Percentiles rank a stretch among this genome's conserved stretches.
Conservation (phyloP, 1,140 invertebrate species). For the Acromyrmex echinatior region DNA sequence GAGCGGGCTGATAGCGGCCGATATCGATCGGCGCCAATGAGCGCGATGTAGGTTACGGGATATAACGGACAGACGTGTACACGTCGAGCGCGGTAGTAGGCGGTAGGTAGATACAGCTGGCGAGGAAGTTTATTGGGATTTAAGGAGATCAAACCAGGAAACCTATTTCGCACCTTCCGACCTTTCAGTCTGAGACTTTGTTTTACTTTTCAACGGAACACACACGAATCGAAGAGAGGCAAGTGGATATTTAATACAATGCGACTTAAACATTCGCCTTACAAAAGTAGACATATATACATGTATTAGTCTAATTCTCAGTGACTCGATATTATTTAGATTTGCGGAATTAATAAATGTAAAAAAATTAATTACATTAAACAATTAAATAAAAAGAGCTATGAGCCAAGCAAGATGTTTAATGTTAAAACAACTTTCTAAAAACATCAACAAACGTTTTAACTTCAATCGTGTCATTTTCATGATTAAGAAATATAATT, state of each 20-base stretch:
- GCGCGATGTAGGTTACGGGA: constrained; percentile 60
- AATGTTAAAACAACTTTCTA: no score
- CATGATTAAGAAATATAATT: no score
- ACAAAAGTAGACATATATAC: neutral
- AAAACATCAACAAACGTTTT: no score
- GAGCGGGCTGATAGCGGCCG: constrained; percentile 31
- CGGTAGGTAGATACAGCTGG: constrained; percentile 32
- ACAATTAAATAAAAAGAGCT: no score
- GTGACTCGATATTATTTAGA: neutral
- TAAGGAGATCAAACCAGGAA: constrained; percentile 53
- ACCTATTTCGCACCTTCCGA: constrained; percentile 37
- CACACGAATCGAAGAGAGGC: neutral
- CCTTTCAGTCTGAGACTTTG: constrained; percentile 8
- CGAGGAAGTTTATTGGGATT: constrained; percentile 57
- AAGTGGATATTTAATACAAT: neutral
- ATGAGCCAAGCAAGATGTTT: no score
- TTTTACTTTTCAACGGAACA: constrained; percentile 20
- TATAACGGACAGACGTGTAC: constrained; percentile 55
- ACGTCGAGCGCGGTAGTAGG: constrained; percentile 27
- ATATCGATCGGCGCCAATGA: constrained; percentile 55
- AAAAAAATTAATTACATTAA: neutral
- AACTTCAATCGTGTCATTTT: no score
- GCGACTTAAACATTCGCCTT: neutral
- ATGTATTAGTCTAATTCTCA: neutral
- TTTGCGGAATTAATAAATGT: neutral